Evolutionary conservation across 1,140 invertebrate species (phyloP).

Genomic region (Drosophila ercepeae): DNA sequence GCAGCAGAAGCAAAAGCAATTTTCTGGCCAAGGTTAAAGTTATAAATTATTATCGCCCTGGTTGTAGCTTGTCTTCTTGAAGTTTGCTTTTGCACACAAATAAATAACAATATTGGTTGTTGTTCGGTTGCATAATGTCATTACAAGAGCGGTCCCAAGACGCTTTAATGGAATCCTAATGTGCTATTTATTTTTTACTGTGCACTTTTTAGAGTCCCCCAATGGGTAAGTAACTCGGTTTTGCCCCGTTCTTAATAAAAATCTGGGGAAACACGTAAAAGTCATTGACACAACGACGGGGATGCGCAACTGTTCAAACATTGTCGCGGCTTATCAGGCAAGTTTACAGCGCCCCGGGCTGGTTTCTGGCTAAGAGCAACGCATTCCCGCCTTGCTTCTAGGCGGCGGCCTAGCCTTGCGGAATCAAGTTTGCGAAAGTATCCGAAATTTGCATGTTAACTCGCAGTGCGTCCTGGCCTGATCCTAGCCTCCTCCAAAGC

Average conservation of each 20-base stretch:
- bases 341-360: constrained; percentile 48
- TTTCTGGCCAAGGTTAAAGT: constrained; percentile 65
- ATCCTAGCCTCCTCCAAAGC: not conserved
- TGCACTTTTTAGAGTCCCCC: not conserved
- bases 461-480: constrained; percentile 58
- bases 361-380: constrained; percentile 31
- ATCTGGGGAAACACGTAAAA: constrained; percentile 65
- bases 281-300: constrained; percentile 39
- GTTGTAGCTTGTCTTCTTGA: constrained; percentile 13
- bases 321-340: constrained; percentile 65
- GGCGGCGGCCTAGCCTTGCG: constrained; percentile 5
- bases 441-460: constrained; percentile 77
- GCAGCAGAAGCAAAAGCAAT: constrained; percentile 15
- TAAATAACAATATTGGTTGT: constrained; percentile 27
- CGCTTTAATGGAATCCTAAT: not conserved
- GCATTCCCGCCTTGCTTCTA: constrained; percentile 7
- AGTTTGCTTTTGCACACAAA: constrained; percentile 3
- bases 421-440: constrained; percentile 72
- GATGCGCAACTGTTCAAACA: constrained; percentile 61
- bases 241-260: constrained; percentile 75
- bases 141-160: not conserved
- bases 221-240: constrained; percentile 44
- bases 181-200: not conserved
- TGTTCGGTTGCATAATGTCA: not conserved
- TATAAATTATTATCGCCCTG: constrained; percentile 65